Conservation (phyloP, 92 coral and sea anemone genomes). For the Galaxea fascicularis region DNA sequence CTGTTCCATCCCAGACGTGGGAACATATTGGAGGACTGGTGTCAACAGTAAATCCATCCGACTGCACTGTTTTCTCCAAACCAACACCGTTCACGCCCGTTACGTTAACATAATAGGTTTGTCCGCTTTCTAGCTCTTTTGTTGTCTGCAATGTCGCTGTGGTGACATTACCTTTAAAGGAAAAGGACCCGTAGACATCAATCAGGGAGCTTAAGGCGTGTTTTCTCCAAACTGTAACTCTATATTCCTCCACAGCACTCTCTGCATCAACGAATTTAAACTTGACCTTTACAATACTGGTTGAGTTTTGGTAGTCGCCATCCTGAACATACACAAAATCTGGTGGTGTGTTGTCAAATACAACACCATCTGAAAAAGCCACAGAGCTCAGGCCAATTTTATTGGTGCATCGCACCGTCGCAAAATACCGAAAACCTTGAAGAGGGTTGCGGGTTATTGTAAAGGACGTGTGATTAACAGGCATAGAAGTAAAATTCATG, state of each 20-base stretch:
- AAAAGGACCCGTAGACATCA: conserved; percentile 68
- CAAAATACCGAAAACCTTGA: conserved; percentile 86
- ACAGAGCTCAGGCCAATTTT: conserved; percentile 78
- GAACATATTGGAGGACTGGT: conserved; percentile 85
- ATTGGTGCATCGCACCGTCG: conserved; percentile 88
- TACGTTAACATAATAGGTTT: conserved; percentile 67
- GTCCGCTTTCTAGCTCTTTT: conserved; percentile 58
- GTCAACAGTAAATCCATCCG: conserved; percentile 89
- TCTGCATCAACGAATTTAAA: conserved; percentile 86
- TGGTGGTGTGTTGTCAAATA: conserved; percentile 89
- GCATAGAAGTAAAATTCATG: conserved; percentile 62
- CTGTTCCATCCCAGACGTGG: conserved; percentile 79
- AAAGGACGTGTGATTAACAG: conserved; percentile 57
- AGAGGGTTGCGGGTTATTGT: conserved; percentile 46
- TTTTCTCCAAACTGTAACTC: conserved; percentile 38
- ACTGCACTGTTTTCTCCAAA: conserved; percentile 62
- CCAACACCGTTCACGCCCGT: conserved; percentile 85
- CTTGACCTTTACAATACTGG: conserved; percentile 41
- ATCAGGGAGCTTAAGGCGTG: conserved; percentile 1
- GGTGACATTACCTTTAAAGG: conserved; percentile 47
- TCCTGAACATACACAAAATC: conserved; percentile 59
- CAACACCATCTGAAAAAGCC: conserved; percentile 81
- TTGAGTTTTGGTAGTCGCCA: conserved; percentile 71
- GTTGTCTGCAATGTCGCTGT: conserved; percentile 52
- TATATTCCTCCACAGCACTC: conserved; percentile 72